Percentiles rank a stretch among this genome's conserved stretches.
phyloP scores from a whole-genome alignment of 2,888 invertebrate species.

The Drosophila colorata region DNA sequence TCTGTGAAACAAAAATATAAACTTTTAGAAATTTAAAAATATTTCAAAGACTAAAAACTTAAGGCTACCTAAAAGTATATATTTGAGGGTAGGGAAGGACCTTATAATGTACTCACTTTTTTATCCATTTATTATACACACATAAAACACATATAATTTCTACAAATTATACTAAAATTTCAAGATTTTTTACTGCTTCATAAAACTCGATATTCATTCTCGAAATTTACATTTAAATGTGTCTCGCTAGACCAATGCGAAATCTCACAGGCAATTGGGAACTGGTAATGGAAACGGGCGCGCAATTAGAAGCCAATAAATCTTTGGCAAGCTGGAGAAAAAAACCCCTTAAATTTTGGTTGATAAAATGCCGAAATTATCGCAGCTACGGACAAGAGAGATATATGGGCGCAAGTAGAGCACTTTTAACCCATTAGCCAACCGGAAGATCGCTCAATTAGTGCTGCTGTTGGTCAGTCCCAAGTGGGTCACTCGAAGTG shows the following conservation, averaged over 20 bases:
- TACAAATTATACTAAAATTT: background rate
- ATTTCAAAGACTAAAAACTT: too few species aligned
- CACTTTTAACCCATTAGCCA: conserved; percentile 80
- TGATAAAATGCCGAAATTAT: conserved; percentile 81
- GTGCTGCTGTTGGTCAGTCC: conserved; percentile 72
- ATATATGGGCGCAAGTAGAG: conserved; percentile 61
- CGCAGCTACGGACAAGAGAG: conserved; percentile 63
- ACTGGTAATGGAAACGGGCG: conserved; percentile 33
- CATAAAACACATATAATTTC: too few species aligned
- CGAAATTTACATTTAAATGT: conserved; percentile 30
- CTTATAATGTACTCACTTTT: too few species aligned
- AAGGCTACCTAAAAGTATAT: too few species aligned
- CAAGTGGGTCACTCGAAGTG: conserved; percentile 76
- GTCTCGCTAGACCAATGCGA: conserved; percentile 31
- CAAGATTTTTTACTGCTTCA: background rate
- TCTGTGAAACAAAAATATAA: too few species aligned
- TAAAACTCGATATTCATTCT: conserved; percentile 27
- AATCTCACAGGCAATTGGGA: conserved; percentile 22
- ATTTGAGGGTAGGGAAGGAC: too few species aligned
- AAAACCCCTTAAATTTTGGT: conserved; percentile 73
- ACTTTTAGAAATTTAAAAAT: background rate
- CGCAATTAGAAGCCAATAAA: conserved; percentile 67
- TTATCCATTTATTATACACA: too few species aligned
- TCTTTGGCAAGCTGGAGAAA: conserved; percentile 51
- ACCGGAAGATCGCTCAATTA: conserved; percentile 84